phyloP scores from a whole-genome alignment of 1,140 invertebrate genomes.

The Drosophila pectinifera region DNA sequence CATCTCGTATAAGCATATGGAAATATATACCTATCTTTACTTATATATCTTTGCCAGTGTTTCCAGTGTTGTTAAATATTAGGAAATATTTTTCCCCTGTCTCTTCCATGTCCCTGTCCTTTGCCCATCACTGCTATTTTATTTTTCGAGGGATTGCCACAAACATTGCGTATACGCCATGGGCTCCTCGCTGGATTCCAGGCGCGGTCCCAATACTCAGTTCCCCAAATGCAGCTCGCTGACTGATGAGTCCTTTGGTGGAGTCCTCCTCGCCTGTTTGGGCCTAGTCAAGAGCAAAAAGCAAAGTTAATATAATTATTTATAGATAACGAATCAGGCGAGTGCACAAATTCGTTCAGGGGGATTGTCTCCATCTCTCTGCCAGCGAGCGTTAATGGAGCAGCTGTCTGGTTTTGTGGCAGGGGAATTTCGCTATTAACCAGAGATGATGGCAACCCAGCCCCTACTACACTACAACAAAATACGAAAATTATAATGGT shows the following conservation, averaged over 20 bases:
- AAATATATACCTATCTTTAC: no score
- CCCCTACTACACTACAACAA: slow-evolving; percentile 13
- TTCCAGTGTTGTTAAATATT: slow-evolving; percentile 10
- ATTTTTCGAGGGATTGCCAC: slow-evolving; percentile 29
- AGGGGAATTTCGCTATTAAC: slow-evolving; percentile 42
- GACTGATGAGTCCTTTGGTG: slow-evolving; percentile 42
- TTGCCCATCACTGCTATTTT: neutral
- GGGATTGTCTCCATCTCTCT: slow-evolving; percentile 7
- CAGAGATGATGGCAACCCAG: slow-evolving; percentile 36
- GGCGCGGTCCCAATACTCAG: slow-evolving; percentile 30
- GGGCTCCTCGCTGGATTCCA: slow-evolving; percentile 27
- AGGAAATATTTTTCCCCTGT: slow-evolving; percentile 2
- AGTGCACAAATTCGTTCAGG: slow-evolving; percentile 69
- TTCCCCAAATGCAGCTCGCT: slow-evolving; percentile 43
- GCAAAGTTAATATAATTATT: slow-evolving; percentile 82
- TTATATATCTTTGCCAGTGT: neutral
- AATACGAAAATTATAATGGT: neutral
- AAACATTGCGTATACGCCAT: slow-evolving; percentile 52
- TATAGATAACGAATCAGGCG: slow-evolving; percentile 80
- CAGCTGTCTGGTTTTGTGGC: slow-evolving; percentile 39
- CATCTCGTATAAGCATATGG: neutral
- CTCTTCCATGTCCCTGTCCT: neutral
- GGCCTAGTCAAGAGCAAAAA: slow-evolving; percentile 63
- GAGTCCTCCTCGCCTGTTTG: slow-evolving; percentile 11
- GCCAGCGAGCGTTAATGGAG: slow-evolving; percentile 44